Conservation (phyloP, 2,888 invertebrate genomes). For the Drosophila robusta region DNA sequence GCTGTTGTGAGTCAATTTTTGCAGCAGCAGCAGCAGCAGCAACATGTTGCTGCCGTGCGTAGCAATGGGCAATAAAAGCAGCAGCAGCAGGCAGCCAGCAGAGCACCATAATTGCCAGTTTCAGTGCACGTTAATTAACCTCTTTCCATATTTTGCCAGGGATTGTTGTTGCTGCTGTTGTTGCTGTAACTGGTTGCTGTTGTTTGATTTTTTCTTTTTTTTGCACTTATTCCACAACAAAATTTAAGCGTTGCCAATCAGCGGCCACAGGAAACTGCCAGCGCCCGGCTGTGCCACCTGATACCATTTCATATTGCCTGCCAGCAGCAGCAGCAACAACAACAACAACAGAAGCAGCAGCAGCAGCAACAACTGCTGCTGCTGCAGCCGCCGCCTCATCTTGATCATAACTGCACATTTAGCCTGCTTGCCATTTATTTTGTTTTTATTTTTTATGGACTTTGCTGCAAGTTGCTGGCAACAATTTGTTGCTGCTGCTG, state of each 20-base stretch:
- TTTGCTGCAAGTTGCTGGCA: slow-evolving; percentile 41
- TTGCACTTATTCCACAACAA: slow-evolving; percentile 51
- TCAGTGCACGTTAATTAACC: slow-evolving; percentile 83
- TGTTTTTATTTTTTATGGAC: slow-evolving; percentile 69
- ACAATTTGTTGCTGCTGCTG: slow-evolving; percentile 34
- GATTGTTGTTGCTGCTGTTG: slow-evolving; percentile 36
- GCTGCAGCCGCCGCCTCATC: slow-evolving; percentile 53
- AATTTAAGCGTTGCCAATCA: slow-evolving; percentile 76
- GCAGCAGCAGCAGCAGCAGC: slow-evolving; percentile 26
- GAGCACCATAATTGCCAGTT: slow-evolving; percentile 80
- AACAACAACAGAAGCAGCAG: slow-evolving; percentile 20
- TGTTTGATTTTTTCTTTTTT: slow-evolving; percentile 34
- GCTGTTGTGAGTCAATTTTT: slow-evolving; percentile 58
- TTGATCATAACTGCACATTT: slow-evolving; percentile 79
- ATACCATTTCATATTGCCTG: slow-evolving; percentile 70
- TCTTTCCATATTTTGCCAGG: slow-evolving; percentile 73
- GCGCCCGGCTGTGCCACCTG: slow-evolving; percentile 64
- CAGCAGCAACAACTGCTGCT: slow-evolving; percentile 11
- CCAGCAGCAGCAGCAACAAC: slow-evolving; percentile 34
- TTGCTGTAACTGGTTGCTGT: slow-evolving; percentile 14
- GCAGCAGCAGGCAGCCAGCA: slow-evolving; percentile 42
- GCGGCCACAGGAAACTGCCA: slow-evolving; percentile 53
- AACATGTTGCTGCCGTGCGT: slow-evolving; percentile 61
- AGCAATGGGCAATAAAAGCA: slow-evolving; percentile 47
- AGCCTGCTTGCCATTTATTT: slow-evolving; percentile 75